A percentile compares a stretch with the other conserved stretches of the same genome.
Conservation (phyloP, 2,888 invertebrate species). For the Drosophila limbata region DNA sequence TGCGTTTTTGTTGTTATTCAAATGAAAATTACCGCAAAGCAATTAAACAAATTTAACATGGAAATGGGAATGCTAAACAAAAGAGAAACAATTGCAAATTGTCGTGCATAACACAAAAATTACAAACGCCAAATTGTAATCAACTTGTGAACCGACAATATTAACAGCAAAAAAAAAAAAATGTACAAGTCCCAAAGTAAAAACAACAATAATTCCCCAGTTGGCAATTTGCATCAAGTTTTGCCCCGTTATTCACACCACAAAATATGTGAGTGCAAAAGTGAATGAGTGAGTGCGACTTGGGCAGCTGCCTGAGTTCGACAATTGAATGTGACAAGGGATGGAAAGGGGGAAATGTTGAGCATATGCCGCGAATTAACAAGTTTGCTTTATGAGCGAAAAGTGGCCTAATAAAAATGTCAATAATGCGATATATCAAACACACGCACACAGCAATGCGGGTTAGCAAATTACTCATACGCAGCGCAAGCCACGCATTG, state of each 20-base stretch:
- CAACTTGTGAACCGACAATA: slow-evolving; percentile 22
- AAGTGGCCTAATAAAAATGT: slow-evolving; percentile 69
- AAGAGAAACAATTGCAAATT: slow-evolving; percentile 17
- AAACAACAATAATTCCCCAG: slow-evolving; percentile 39
- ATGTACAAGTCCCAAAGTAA: slow-evolving; percentile 2
- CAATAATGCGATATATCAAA: slow-evolving; percentile 59
- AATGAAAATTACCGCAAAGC: slow-evolving; percentile 13
- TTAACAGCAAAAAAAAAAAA: slow-evolving; percentile 15
- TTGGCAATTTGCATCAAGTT: slow-evolving; percentile 42
- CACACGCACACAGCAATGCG: slow-evolving; percentile 7
- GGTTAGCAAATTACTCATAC: slow-evolving; percentile 65
- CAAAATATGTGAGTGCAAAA: neutral
- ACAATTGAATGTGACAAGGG: slow-evolving; percentile 10
- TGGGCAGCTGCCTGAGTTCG: slow-evolving; percentile 7
- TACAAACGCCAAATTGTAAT: slow-evolving; percentile 42
- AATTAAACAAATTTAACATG: slow-evolving; percentile 23
- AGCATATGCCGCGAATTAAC: slow-evolving; percentile 71
- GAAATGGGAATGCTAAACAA: slow-evolving; percentile 18
- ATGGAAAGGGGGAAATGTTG: neutral
- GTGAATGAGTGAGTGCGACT: slow-evolving; percentile 1
- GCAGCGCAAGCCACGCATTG: slow-evolving; percentile 45
- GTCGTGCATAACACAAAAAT: slow-evolving; percentile 27
- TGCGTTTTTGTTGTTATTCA: neutral
- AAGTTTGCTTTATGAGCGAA: slow-evolving; percentile 62
- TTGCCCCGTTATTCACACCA: slow-evolving; percentile 33